Base-by-base conservation (phyloP, 2,888 invertebrate genomes). In the Platypus cylindrus region DNA sequence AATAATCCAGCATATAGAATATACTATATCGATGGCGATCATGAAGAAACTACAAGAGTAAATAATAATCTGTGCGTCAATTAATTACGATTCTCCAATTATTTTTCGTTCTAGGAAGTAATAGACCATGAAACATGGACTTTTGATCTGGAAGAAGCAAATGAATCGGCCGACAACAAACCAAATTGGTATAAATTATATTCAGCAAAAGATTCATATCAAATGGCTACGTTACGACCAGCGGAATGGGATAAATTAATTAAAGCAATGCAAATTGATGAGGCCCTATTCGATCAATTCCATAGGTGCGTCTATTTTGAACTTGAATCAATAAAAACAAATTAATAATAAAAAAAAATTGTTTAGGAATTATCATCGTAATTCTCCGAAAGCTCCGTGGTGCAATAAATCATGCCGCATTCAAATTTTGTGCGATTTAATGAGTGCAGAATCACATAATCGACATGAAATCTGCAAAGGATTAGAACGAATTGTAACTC, bases 71-170 rank as follows among this genome's bases (percentile, higher is more conserved):
- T 20, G 5, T 20, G 14, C 9, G 9, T 20, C 20, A 20, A 25
- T 25, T 25, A 11, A 25, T 7, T 20, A 20, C 9, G 20, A 20
- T 20, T 9, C 7, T 8, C 17, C 28, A 20, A 9, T 26, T 41
- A 38, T 34, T 36, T 41, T 16, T 33, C 9, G 35, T 43, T 66
- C 61, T 60, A 84, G 83, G 71, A 83, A 63, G 89, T 95, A 16
- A 73, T 93, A 13, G 94, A 95, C 60, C 93, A 91, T 56, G 91
- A 93, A 60, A 90, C 86, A 1, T 94, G 90, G 86, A 84, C 87
- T 28, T 82, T 91, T 77, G 87, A 95, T 60, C 63, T 95, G 40
- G 84, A 85, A 47, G 82, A 85, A 58, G 91, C 94, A 1, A 95
- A 95, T 63, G 66, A 79, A 5, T 80, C 78, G 48, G 76, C 38